Percentiles rank a stretch among this genome's conserved stretches.
Conservation (phyloP, 2,113 vertebrate species). For the Micromys minutus region DNA sequence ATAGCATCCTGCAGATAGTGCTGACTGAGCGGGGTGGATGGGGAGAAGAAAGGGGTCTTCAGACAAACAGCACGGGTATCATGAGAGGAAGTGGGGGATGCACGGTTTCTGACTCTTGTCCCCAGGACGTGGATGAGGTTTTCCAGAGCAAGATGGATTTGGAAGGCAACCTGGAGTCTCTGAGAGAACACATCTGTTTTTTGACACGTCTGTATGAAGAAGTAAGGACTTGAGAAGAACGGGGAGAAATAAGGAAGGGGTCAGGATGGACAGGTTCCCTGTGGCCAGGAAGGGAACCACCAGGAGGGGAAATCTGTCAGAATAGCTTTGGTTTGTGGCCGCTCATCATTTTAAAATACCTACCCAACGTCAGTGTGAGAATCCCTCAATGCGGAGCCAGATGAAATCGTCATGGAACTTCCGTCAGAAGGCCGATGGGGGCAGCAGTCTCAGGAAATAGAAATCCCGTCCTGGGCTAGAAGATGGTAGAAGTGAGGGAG, state of each 20-base stretch:
- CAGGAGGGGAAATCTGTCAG: neutral
- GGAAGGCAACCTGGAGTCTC: constrained; percentile 80
- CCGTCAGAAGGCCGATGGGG: neutral
- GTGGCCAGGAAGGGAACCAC: neutral
- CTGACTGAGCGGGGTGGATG: neutral
- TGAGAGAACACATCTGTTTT: constrained; percentile 82
- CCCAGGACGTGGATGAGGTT: constrained; percentile 86
- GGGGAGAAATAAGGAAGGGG: neutral
- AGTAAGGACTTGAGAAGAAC: constrained; percentile 75
- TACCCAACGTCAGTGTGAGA: neutral
- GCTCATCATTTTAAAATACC: neutral
- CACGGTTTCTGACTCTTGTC: neutral
- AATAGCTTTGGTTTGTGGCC: neutral
- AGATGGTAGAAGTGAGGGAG: neutral
- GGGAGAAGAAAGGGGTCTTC: neutral
- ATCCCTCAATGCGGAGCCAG: neutral
- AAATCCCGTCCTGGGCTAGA: neutral
- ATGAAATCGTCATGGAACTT: neutral
- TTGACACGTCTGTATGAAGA: constrained; percentile 79
- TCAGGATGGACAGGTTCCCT: neutral
- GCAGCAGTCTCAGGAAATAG: neutral
- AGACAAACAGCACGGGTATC: neutral
- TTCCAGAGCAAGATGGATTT: constrained; percentile 86
- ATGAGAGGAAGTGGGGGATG: neutral
- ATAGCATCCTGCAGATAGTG: neutral